A percentile compares a stretch with the other conserved stretches of the same genome.
Conservation (phyloP, 2,113 vertebrate species). For the Datnioides undecimradiatus region DNA sequence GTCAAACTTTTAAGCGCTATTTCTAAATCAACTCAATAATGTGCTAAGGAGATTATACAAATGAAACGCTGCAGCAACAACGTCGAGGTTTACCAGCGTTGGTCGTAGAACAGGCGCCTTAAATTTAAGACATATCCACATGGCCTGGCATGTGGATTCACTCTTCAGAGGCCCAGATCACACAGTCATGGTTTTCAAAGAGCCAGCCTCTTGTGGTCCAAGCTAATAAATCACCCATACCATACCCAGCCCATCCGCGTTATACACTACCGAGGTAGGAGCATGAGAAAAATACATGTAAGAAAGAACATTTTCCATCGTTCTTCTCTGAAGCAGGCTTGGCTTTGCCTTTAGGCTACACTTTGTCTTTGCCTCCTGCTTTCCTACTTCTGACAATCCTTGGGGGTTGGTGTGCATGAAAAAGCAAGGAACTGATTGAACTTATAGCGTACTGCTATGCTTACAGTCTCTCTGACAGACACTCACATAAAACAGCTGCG, state of each 20-base stretch:
- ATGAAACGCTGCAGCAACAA: background rate
- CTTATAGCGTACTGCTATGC: constrained; percentile 44
- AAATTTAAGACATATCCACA: background rate
- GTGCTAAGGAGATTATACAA: background rate
- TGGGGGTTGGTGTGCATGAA: constrained; percentile 44
- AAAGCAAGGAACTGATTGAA: constrained; percentile 53
- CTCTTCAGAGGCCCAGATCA: constrained; percentile 27
- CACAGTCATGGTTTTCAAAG: constrained; percentile 33
- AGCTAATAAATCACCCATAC: constrained; percentile 51
- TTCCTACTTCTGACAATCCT: constrained; percentile 57
- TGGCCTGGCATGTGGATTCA: background rate
- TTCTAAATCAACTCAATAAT: constrained; percentile 5
- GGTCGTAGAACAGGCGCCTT: background rate
- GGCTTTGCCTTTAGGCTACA: constrained; percentile 56
- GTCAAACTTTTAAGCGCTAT: background rate
- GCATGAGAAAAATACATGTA: constrained; percentile 41
- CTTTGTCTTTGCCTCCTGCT: constrained; percentile 56
- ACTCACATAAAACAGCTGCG: constrained; percentile 39
- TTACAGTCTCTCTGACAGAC: constrained; percentile 46
- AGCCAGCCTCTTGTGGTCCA: constrained; percentile 25
- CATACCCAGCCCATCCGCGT: constrained; percentile 8
- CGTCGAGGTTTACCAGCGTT: background rate
- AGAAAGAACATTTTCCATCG: constrained; percentile 9
- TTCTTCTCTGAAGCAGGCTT: constrained; percentile 37
- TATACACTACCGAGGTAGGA: background rate